Base-by-base conservation (phyloP, 1,140 invertebrate genomes). In the Megalonaias nervosa region DNA sequence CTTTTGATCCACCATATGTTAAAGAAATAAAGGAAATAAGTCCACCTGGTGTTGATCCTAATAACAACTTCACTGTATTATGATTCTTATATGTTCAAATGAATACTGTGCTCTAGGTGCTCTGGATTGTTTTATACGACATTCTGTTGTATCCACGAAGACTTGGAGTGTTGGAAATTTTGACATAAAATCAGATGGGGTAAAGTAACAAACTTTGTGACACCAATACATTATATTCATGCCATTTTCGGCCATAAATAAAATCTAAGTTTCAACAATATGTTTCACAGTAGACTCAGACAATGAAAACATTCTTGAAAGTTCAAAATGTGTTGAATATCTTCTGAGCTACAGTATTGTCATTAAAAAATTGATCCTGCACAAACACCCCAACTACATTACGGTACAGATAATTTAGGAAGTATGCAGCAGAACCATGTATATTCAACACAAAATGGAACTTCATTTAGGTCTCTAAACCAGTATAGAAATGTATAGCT, bases 21-120 rank as follows among this genome's bases (percentile, higher is more conserved):
- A n/a, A n/a, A n/a, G n/a, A n/a, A n/a, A n/a, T n/a, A n/a, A n/a
- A n/a, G n/a, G n/a, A n/a, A n/a, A n/a, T 58, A 21, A 81, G 21
- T 23, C 78, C 79, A 19, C 81, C 75, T 16, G 74, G 81, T 59
- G 78, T 81, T 9, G 66, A 23, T 15, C 81, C 81, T 17, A 81
- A 69, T 13, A 82, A 17, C 16, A 75, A 60, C 65, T 82, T 81
- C 23, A 80, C 57, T 11, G 71, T 74, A 62, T 80, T 79, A 59
- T 71, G 59, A 66, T 88, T 86, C 66, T 87, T 87, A 73, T 86
- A 84, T 0, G 81, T 78, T 48, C 80, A 85, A 72, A 85, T 86
- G 1, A 80, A 81, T 64, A 80, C 81, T 74, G 71, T 66, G 71
- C 1, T 56, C 15, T 74, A 13, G 60, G 71, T 57, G 74, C 66